Evolutionary conservation across 2,888 invertebrate genomes (phyloP), one percentile per base, ranked within the genome.

Genomic region (Aricia artaxerxes): DNA sequence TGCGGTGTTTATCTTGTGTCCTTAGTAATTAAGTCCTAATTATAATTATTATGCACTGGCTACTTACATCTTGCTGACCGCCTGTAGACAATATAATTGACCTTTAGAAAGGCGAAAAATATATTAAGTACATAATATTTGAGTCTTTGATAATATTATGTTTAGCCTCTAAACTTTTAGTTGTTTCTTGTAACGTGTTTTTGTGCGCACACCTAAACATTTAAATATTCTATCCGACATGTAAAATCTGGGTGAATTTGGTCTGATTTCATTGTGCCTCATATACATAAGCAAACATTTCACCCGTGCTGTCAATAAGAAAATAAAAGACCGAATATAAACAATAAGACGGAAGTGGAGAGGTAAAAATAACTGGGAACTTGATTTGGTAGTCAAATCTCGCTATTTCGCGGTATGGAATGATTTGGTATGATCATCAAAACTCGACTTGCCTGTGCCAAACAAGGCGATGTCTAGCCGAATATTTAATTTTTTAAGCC

Each of bases 341-440:
- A 94, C 91, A 93, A 90, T 89, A 89, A 88, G 89, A 91, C 91
- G 91, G 90, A 91, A 92, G 92, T 92, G 90, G 90, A 88, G 91
- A 94, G 94, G 93, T 92, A 88, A 88, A 88, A 87, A 90, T 87
- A 87, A 89, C 87, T 85, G 87, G 86, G 88, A 88, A 89, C 88
- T 85, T 89, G 89, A 94, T 95, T 95, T 94, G 95, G 92, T 87
- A 94, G 94, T 95, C 95, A 94, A 95, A 95, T 95, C 91, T 88
- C 91, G 93, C 60, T 11, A 76, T 60, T 40, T 53, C 16, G 35
- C 6, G 24, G 61, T 76, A 16, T 69, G 16, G 69, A 69, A 13
- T 35, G 13, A 69, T 69, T 69, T 69, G 35, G 11, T 57, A 57
- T 38, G 35, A 38, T 69, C 69, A 69, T 35, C 31, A 64, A 24